phyloP scores from a whole-genome alignment of 2,888 invertebrate species.

The Eretmocerus hayati region DNA sequence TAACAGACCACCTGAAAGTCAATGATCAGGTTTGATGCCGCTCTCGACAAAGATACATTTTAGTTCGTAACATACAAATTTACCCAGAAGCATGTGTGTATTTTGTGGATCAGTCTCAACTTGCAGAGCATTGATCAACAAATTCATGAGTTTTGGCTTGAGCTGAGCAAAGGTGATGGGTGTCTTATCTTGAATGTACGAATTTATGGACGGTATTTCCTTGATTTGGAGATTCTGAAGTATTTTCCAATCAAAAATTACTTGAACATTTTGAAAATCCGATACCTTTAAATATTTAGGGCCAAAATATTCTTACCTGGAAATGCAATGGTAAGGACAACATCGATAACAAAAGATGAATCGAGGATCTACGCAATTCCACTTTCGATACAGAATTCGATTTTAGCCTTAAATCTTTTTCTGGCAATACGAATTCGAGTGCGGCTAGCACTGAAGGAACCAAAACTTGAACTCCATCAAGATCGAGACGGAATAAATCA shows the following conservation, averaged over 20 bases:
- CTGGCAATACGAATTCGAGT: constrained; percentile 82
- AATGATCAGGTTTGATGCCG: background rate
- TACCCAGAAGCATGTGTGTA: constrained; percentile 76
- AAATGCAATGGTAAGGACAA: constrained; percentile 91
- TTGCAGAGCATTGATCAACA: constrained; percentile 75
- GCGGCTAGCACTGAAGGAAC: constrained; percentile 86
- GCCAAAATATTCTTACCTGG: constrained; percentile 47
- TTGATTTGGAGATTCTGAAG: constrained; percentile 60
- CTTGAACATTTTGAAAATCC: background rate
- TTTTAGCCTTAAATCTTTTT: constrained; percentile 73
- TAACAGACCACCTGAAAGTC: constrained; percentile 59
- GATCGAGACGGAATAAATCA: constrained; percentile 81
- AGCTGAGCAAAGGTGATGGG: constrained; percentile 59
- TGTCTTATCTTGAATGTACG: constrained; percentile 31
- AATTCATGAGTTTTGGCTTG: constrained; percentile 69
- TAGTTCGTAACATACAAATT: constrained; percentile 2
- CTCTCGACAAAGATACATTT: too few relatives aligned
- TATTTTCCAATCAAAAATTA: too few relatives aligned
- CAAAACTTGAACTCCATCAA: constrained; percentile 87
- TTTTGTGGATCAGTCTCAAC: constrained; percentile 80
- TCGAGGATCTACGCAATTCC: constrained; percentile 83
- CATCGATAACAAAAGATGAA: constrained; percentile 84
- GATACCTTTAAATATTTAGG: background rate
- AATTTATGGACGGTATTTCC: constrained; percentile 49
- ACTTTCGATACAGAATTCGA: constrained; percentile 62